A percentile compares a stretch with the other conserved stretches of the same genome.
phyloP scores from a whole-genome alignment of 2,888 invertebrate species.

The Agrotis puta region DNA sequence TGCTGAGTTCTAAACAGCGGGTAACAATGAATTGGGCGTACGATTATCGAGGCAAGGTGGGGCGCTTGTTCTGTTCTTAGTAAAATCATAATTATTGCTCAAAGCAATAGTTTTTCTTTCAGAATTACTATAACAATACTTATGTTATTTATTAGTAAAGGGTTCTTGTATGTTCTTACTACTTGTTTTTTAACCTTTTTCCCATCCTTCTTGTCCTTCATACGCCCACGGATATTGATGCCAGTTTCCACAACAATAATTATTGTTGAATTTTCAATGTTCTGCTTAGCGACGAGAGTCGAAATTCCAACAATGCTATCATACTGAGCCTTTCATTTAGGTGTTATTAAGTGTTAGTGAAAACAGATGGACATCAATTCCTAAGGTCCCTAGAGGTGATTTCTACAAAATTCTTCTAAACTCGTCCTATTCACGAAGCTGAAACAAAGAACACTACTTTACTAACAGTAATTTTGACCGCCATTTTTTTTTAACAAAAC shows the following conservation, averaged over 20 bases:
- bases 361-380: slow-evolving; percentile 9
- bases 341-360: slow-evolving; percentile 2
- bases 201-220: too few species aligned
- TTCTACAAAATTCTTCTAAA: slow-evolving; percentile 22
- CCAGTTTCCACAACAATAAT: neutral
- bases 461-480: neutral
- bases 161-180: too few species aligned
- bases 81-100: too few species aligned
- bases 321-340: neutral
- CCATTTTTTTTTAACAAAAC: neutral
- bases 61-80: too few species aligned
- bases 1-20: neutral
- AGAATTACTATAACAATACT: too few species aligned
- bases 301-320: neutral
- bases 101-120: too few species aligned
- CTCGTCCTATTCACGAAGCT: slow-evolving; percentile 36
- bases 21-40: too few species aligned
- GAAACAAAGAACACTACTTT: slow-evolving; percentile 44
- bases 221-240: neutral
- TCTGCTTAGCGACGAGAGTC: neutral
- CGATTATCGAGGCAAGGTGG: too few species aligned
- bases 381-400: neutral
- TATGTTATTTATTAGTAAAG: too few species aligned
- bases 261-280: neutral
- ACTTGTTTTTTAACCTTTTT: too few species aligned